phyloP scores from a whole-genome alignment of 1,140 invertebrate species.

The Drosophila equinoxialis region DNA sequence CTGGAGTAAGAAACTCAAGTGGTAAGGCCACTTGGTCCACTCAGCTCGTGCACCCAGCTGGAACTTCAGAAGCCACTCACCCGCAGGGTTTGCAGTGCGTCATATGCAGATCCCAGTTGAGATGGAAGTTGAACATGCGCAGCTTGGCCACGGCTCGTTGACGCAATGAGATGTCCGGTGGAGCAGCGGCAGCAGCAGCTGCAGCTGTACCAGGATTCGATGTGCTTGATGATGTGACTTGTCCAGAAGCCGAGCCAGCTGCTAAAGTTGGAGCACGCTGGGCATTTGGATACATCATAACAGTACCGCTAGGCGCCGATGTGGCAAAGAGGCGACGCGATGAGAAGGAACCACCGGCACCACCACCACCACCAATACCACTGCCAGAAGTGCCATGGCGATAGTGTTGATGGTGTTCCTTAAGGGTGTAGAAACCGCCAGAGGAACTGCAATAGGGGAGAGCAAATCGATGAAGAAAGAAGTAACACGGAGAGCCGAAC shows the following conservation, averaged over 20 bases:
- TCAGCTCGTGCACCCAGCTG: slow-evolving; percentile 45
- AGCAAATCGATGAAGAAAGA: neutral
- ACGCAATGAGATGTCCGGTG: slow-evolving; percentile 77
- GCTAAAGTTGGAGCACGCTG: slow-evolving; percentile 39
- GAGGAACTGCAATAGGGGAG: slow-evolving; percentile 64
- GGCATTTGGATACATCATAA: slow-evolving; percentile 80
- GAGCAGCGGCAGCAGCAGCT: slow-evolving; percentile 24
- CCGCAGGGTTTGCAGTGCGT: slow-evolving; percentile 83
- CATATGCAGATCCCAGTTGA: slow-evolving; percentile 83
- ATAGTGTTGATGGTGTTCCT: slow-evolving; percentile 72
- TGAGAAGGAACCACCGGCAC: slow-evolving; percentile 37
- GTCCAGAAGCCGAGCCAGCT: slow-evolving; percentile 14
- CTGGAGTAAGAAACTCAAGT: slow-evolving; percentile 64
- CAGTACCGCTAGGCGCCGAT: slow-evolving; percentile 77
- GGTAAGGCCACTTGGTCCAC: slow-evolving; percentile 57
- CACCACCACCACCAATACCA: slow-evolving; percentile 24
- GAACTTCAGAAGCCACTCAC: slow-evolving; percentile 63
- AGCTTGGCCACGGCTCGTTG: slow-evolving; percentile 82
- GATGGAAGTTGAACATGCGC: slow-evolving; percentile 82
- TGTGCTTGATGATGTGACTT: neutral
- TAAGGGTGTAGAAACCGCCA: slow-evolving; percentile 77
- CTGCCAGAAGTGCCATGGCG: slow-evolving; percentile 50
- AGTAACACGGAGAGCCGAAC: neutral
- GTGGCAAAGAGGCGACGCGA: slow-evolving; percentile 73
- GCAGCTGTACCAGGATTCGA: slow-evolving; percentile 14